Evolutionary conservation across 1,140 invertebrate species (phyloP).

Genomic region (Galendromus occidentalis): DNA sequence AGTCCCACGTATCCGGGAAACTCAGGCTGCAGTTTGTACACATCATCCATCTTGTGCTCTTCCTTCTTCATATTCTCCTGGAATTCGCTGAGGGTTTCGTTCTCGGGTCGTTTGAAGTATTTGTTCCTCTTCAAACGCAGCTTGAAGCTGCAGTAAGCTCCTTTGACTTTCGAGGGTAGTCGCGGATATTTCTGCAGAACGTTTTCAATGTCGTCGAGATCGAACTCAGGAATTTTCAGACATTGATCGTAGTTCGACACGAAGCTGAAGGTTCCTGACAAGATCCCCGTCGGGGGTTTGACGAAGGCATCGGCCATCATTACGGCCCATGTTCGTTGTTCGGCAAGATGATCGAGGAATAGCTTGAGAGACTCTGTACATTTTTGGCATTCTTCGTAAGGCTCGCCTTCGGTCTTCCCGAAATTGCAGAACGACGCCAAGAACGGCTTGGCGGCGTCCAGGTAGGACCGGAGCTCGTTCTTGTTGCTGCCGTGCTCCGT

Average conservation of each 20-base stretch:
- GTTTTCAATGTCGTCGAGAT: not conserved
- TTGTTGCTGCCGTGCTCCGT: no score
- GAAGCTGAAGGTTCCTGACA: not conserved
- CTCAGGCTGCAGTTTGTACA: not conserved
- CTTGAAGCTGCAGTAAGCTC: slow-evolving; percentile 3
- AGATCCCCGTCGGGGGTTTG: not conserved
- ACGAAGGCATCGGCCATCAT: slow-evolving; percentile 9
- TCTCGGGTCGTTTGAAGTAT: not conserved
- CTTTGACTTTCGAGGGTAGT: not conserved
- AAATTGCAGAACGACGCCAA: not conserved
- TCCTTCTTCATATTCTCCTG: slow-evolving; percentile 4
- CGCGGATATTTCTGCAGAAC: not conserved
- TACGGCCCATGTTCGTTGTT: not conserved
- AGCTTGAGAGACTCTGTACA: slow-evolving; percentile 4
- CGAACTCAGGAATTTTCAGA: not conserved
- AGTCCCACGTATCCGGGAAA: not conserved
- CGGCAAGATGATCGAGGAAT: not conserved
- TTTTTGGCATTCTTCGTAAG: not conserved
- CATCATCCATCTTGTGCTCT: not conserved
- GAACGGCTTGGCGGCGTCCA: not conserved
- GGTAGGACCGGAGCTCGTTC: not conserved
- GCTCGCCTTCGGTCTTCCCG: not conserved
- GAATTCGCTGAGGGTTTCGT: not conserved
- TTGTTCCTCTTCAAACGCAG: not conserved
- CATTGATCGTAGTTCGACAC: slow-evolving; percentile 4